Evolutionary conservation across 2,113 vertebrate genomes (phyloP).

Genomic region (Caretta caretta): DNA sequence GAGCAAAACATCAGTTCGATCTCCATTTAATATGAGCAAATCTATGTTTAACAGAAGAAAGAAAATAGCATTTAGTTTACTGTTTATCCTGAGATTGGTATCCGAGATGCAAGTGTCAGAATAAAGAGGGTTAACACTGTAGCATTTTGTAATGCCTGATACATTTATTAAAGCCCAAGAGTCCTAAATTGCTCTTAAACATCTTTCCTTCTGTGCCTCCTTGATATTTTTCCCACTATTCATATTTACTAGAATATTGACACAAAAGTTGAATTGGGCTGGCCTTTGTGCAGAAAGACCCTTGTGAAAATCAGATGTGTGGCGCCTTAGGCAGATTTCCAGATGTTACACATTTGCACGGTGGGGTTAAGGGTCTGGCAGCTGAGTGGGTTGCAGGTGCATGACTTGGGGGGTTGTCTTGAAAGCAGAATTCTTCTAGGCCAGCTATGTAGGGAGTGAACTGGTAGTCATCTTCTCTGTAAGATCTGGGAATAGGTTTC

Average conservation of each 20-base stretch:
- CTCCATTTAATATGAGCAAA: neutral
- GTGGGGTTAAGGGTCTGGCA: neutral
- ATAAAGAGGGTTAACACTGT: neutral
- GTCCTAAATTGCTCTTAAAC: neutral
- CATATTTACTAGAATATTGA: neutral
- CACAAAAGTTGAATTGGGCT: neutral
- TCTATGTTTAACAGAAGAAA: neutral
- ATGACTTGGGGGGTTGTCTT: neutral
- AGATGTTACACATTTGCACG: neutral
- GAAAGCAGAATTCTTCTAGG: neutral
- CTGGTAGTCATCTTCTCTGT: neutral
- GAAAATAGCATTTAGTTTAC: neutral
- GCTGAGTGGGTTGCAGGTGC: neutral
- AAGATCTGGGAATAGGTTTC: neutral
- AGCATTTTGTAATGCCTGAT: neutral
- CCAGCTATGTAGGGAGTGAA: neutral
- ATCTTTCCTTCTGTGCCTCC: neutral
- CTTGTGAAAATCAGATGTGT: neutral
- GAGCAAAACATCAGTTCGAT: neutral
- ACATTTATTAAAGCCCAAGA: neutral
- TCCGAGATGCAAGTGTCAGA: neutral
- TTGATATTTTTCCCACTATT: neutral
- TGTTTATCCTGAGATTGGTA: neutral
- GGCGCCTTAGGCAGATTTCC: neutral
- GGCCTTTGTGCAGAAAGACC: neutral